These are phyloP conservation scores for Lophotriccus pileatus DNA, from an alignment of 2,797 vertebrate species.

Conservation along the genomic window DNA sequence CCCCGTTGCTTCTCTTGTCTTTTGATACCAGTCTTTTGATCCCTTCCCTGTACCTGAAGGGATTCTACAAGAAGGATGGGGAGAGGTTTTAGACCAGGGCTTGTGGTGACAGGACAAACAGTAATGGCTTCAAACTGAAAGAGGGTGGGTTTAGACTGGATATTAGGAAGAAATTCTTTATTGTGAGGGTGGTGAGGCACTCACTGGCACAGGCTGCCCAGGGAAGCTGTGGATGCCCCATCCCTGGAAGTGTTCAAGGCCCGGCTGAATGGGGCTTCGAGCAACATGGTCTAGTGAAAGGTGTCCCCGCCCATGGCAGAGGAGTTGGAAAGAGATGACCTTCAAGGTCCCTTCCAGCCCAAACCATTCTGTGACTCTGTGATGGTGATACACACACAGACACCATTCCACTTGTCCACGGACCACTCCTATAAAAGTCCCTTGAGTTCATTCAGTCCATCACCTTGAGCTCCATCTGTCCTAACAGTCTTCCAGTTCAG, in stretches of 20 bases:
- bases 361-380: background rate
- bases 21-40: background rate
- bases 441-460: background rate
- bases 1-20: background rate
- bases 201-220: background rate
- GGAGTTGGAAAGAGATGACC: background rate
- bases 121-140: background rate
- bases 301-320: background rate
- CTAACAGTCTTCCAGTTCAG: background rate
- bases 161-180: background rate
- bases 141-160: fast-evolving
- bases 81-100: background rate
- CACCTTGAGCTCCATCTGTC: background rate
- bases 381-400: too few species aligned
- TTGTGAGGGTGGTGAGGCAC: background rate
- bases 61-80: background rate
- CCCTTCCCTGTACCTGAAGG: background rate
- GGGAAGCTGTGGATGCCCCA: background rate
- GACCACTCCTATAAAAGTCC: background rate
- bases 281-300: background rate
- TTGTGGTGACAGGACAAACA: background rate
- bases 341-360: background rate
- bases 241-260: background rate
- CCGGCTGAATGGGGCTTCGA: background rate
- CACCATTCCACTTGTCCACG: background rate